These are phyloP conservation scores for Coccyzus lansbergi DNA, from an alignment of 2,797 vertebrate species.

Conservation along the genomic window DNA sequence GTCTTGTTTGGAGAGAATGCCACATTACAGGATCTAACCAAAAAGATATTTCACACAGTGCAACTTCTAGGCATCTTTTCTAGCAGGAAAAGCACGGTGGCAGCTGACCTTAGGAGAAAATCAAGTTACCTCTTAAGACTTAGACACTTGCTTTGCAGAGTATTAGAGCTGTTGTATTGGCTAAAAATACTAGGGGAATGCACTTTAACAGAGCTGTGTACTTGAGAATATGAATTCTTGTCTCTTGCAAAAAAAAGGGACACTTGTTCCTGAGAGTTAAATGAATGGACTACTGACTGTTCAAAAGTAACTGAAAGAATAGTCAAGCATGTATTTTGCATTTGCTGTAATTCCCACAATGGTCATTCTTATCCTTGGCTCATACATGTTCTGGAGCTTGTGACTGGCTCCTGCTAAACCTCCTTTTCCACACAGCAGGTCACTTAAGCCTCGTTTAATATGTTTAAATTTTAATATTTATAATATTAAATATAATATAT, in stretches of 20 bases:
- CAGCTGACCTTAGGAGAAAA: background rate
- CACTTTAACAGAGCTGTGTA: background rate
- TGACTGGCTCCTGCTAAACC: background rate
- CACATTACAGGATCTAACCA: background rate
- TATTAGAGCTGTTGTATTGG: background rate
- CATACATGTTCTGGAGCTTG: background rate
- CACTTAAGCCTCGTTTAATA: background rate
- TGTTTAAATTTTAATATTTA: too few relatives aligned
- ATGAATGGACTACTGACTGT: background rate
- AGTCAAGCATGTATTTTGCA: background rate
- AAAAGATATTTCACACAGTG: background rate
- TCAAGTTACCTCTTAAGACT: background rate
- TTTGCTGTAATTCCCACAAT: background rate
- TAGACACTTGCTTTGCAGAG: background rate
- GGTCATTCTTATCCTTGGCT: background rate
- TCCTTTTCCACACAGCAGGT: background rate
- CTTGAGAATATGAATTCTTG: background rate
- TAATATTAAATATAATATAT: too few relatives aligned
- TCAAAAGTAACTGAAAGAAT: conserved; percentile 5
- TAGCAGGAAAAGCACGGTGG: background rate
- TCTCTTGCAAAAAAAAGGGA: background rate
- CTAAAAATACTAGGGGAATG: background rate
- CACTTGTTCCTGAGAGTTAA: background rate
- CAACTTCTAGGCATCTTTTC: background rate
- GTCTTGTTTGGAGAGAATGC: background rate